Evolutionary conservation across 2,888 invertebrate species (phyloP), one percentile per base, ranked within the genome.

Genomic region (Caenorhabditis drosophilae): DNA sequence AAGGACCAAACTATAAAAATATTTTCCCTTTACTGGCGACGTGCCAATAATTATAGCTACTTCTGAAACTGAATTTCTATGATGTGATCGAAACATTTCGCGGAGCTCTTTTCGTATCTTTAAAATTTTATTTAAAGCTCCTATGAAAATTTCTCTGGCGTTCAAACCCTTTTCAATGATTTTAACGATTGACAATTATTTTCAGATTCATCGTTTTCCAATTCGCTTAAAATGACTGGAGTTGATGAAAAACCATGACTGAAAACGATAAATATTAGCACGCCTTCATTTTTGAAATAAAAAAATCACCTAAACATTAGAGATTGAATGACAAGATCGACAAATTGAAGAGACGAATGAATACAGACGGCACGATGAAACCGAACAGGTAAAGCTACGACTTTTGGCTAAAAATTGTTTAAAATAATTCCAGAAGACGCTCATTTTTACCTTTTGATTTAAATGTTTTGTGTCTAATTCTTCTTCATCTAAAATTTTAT

Each of bases 41-140:
- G 52, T 44, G 26, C 68, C 68, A 22, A 68, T 38, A 16, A 62
- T 44, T 36, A 68, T 42, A 6, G 58, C 58, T 1, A 68, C 53
- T 42, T 59, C 59, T n/a, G 45, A 40, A 15, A 68, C 23, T 1
- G 26, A 31, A 20, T 51, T 54, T 3, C 68, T 50, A 18, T 58
- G 51, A n/a, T 45, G 52, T 2, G 68, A 68, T 4, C 63, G 62
- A 40, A 68, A 68, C 18, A 68, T 49, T 7, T 54, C 55, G 2
- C 59, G 47, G 1, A 68, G 54, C 40, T 63, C 68, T 9, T 36
- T 56, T n/a, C 68, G 59, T n/a, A 68, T 59, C 67, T 67, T 44
- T 40, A 57, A 48, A 36, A 27, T n/a, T n/a, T n/a, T n/a, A n/a
- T n/a, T n/a, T n/a, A n/a, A n/a, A n/a, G n/a, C n/a, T n/a, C n/a